phyloP scores from a whole-genome alignment of 2,888 invertebrate genomes.

The Lasioglossum malachurum region DNA sequence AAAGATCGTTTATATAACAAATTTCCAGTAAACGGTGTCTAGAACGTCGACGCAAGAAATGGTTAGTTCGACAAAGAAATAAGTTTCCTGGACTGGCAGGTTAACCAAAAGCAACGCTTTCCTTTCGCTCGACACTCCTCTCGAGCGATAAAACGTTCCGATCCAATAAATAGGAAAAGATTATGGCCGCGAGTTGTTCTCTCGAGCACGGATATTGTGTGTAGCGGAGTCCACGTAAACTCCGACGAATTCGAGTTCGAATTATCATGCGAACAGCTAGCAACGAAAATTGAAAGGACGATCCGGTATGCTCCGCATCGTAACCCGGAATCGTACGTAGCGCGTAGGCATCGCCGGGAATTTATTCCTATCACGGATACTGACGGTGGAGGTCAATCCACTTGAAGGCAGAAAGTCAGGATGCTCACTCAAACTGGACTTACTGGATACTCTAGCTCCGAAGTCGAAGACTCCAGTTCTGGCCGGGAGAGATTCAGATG shows the following conservation, averaged over 20 bases:
- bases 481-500: slow-evolving; percentile 44
- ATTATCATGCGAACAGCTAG: not conserved
- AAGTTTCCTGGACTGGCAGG: not conserved
- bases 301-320: not conserved
- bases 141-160: slow-evolving; percentile 58
- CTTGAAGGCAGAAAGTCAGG: slow-evolving; percentile 53
- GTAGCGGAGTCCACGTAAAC: no score
- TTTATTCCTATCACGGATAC: slow-evolving; percentile 70
- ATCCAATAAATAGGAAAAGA: slow-evolving; percentile 61
- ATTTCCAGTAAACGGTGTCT: not conserved
- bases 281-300: slow-evolving; percentile 35
- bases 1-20: not conserved
- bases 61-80: slow-evolving; percentile 16
- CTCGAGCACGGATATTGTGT: not conserved
- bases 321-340: slow-evolving; percentile 14
- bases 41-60: not conserved
- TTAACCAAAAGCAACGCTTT: slow-evolving; percentile 31
- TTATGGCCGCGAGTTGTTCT: slow-evolving; percentile 49
- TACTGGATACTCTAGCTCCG: slow-evolving; percentile 50
- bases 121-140: slow-evolving; percentile 47
- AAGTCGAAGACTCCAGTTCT: slow-evolving; percentile 49
- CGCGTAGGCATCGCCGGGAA: slow-evolving; percentile 31
- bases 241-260: not conserved
- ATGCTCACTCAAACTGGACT: slow-evolving; percentile 67
- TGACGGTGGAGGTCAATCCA: slow-evolving; percentile 63